phyloP scores from a whole-genome alignment of 2,797 vertebrate genomes.

The Sebastolobus alascanus region DNA sequence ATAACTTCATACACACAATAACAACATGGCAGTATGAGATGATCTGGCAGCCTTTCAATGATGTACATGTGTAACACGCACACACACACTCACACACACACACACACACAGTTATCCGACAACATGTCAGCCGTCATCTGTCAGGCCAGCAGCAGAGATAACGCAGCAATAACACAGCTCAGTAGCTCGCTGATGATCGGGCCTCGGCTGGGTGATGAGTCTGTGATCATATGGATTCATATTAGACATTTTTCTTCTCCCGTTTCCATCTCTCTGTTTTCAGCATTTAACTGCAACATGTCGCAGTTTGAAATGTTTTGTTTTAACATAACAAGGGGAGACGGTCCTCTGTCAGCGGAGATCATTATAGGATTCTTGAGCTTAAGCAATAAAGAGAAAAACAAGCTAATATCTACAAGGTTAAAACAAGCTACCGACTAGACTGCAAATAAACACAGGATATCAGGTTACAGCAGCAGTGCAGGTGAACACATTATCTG shows the following conservation, averaged over 20 bases:
- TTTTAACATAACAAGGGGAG: not conserved
- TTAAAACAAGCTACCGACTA: not conserved
- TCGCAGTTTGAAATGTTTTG: not conserved
- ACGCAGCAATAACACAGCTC: constrained; percentile 64
- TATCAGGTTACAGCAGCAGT: not conserved
- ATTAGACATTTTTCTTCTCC: constrained; percentile 44
- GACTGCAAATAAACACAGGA: not conserved
- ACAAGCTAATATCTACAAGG: not conserved
- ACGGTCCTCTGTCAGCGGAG: not conserved
- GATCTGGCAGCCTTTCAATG: constrained; percentile 6
- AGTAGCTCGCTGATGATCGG: constrained; percentile 35
- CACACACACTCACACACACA: constrained; percentile 1
- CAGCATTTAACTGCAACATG: not conserved
- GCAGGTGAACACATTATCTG: not conserved
- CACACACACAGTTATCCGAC: constrained; percentile 9
- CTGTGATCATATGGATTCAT: constrained; percentile 52
- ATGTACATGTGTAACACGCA: not conserved
- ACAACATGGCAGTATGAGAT: not conserved
- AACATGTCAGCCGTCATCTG: constrained; percentile 40
- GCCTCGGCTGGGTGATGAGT: constrained; percentile 15
- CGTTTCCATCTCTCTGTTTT: not conserved
- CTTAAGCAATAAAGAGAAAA: not conserved
- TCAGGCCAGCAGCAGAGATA: constrained; percentile 53
- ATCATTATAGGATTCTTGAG: constrained; percentile 1
- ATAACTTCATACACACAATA: not conserved